phyloP scores from a whole-genome alignment of 2,113 vertebrate species.

The Leiothrix lutea region DNA sequence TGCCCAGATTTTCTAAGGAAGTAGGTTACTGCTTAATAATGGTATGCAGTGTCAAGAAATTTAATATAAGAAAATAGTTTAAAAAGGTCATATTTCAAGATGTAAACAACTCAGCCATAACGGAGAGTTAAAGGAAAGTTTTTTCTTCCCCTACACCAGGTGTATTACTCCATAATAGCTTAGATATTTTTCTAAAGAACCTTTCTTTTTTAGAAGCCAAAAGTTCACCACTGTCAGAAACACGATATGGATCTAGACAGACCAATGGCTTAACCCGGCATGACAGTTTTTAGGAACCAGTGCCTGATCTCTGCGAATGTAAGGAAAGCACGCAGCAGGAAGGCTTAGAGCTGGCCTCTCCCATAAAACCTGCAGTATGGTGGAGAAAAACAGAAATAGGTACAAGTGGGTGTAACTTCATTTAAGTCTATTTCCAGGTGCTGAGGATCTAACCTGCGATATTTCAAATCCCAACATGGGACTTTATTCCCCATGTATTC shows the following conservation, averaged over 20 bases:
- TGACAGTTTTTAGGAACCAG: not conserved
- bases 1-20: not conserved
- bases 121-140: not conserved
- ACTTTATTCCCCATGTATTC: conserved; percentile 5
- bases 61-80: not conserved
- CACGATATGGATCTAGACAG: not conserved
- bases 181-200: not conserved
- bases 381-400: not conserved
- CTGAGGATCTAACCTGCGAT: not conserved
- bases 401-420: not conserved
- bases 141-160: fast-evolving
- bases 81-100: not conserved
- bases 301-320: not conserved
- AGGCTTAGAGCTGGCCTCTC: not conserved
- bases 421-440: conserved; percentile 1
- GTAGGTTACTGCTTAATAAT: not conserved
- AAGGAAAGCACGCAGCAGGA: not conserved
- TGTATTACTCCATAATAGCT: not conserved
- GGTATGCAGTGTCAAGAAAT: not conserved
- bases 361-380: not conserved
- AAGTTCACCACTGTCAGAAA: not conserved
- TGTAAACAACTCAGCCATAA: not conserved
- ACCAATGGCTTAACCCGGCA: conserved; percentile 5
- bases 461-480: not conserved
- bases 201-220: not conserved